These are phyloP conservation scores for Monoplex corrugatus DNA, from an alignment of 2,888 invertebrate genomes.

Conservation along the genomic window DNA sequence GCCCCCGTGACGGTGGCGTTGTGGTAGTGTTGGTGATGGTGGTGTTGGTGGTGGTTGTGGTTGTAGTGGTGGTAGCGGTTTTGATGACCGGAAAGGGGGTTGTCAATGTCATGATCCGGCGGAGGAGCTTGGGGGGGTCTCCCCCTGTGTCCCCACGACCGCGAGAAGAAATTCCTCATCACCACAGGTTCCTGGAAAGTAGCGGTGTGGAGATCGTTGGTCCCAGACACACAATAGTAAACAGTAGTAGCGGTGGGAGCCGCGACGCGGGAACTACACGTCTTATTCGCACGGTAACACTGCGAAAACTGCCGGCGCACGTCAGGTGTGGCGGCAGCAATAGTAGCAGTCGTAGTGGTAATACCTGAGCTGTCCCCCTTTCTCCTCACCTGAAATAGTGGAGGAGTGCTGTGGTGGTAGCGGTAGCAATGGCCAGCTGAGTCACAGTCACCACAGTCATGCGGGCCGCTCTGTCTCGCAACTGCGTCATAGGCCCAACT, in stretches of 20 bases:
- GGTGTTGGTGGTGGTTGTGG: neutral
- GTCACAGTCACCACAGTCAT: too few species aligned
- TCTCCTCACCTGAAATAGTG: too few species aligned
- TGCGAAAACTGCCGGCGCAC: too few species aligned
- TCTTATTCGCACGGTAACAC: too few species aligned
- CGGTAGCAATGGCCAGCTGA: too few species aligned
- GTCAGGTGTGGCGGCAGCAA: too few species aligned
- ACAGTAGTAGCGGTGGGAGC: neutral
- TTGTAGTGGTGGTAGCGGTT: neutral
- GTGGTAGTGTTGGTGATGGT: neutral
- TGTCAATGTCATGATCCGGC: neutral
- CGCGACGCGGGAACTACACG: too few species aligned
- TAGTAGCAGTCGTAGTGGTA: too few species aligned
- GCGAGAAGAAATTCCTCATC: conserved; percentile 6
- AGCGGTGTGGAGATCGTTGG: neutral
- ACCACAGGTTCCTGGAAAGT: conserved; percentile 9
- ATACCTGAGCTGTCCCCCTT: too few species aligned
- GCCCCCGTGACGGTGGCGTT: neutral
- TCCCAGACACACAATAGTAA: neutral
- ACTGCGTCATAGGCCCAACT: too few species aligned
- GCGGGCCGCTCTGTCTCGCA: too few species aligned
- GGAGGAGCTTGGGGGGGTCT: neutral
- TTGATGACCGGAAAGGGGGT: neutral
- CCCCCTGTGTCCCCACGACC: neutral
- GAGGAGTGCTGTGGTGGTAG: too few species aligned